phyloP scores from a whole-genome alignment of 2,888 invertebrate species.

The Eulithis testata region DNA sequence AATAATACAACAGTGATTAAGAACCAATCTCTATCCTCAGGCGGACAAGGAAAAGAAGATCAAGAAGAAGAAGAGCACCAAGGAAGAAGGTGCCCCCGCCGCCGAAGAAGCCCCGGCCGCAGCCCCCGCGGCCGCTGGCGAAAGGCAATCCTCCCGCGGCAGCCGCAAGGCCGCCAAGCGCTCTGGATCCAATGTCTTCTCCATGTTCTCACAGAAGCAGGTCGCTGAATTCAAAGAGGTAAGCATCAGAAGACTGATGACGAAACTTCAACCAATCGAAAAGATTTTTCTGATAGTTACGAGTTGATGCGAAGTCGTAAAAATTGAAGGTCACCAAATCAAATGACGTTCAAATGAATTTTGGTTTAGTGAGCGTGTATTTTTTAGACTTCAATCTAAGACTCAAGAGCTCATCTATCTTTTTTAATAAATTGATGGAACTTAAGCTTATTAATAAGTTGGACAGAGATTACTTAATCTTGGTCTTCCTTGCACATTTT shows the following conservation, averaged over 20 bases:
- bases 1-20: constrained; percentile 5
- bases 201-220: constrained; percentile 98
- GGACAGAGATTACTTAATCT: background rate
- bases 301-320: background rate
- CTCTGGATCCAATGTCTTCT: constrained; percentile 97
- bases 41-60: constrained; percentile 98
- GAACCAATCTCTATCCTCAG: constrained; percentile 70
- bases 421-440: background rate
- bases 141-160: constrained; percentile 92
- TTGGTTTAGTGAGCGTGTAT: background rate
- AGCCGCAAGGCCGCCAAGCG: constrained; percentile 93
- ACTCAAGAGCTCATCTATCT: background rate
- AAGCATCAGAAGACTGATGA: constrained; percentile 47
- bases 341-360: background rate
- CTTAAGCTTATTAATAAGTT: background rate
- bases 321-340: background rate
- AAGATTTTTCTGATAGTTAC: background rate
- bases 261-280: background rate
- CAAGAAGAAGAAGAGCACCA: constrained; percentile 89
- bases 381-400: background rate
- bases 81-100: constrained; percentile 87
- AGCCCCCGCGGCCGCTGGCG: constrained; percentile 85
- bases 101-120: constrained; percentile 87
- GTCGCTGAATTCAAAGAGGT: constrained; percentile 98
- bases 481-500: background rate